phyloP scores from a whole-genome alignment of 2,113 vertebrate species.

The Nipponia nippon region DNA sequence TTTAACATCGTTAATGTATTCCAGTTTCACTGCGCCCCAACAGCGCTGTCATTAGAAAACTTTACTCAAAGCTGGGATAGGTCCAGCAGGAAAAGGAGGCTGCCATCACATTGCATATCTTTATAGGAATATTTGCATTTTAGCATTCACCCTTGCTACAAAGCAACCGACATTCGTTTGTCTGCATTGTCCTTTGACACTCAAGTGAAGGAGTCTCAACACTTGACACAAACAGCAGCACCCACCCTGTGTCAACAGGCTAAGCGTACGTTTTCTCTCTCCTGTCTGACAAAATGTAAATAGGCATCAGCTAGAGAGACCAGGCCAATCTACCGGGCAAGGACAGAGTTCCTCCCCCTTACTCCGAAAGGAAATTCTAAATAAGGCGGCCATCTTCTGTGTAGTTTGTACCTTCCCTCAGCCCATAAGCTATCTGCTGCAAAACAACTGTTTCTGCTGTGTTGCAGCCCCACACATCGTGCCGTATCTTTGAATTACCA shows the following conservation, averaged over 20 bases:
- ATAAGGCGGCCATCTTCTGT: not conserved
- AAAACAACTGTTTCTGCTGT: not conserved
- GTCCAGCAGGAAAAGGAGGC: not conserved
- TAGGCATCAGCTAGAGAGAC: not conserved
- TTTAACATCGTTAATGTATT: not conserved
- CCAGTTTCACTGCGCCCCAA: not conserved
- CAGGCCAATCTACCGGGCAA: not conserved
- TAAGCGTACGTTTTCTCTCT: not conserved
- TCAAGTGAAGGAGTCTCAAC: not conserved
- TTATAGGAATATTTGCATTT: not conserved
- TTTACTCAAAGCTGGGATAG: not conserved
- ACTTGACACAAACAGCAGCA: not conserved
- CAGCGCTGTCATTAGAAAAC: not conserved
- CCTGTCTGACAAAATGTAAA: not conserved
- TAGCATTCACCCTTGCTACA: not conserved
- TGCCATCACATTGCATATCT: not conserved
- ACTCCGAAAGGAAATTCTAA: not conserved
- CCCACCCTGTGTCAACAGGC: not conserved
- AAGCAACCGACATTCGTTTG: not conserved
- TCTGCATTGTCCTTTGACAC: not conserved
- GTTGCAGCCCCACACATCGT: not conserved
- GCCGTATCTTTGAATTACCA: not conserved
- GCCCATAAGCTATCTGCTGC: not conserved
- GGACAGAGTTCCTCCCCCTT: not conserved
- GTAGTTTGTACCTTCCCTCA: not conserved